Evolutionary conservation across 2,888 invertebrate genomes (phyloP).

Genomic region (Chalcosyrphus nemorum): DNA sequence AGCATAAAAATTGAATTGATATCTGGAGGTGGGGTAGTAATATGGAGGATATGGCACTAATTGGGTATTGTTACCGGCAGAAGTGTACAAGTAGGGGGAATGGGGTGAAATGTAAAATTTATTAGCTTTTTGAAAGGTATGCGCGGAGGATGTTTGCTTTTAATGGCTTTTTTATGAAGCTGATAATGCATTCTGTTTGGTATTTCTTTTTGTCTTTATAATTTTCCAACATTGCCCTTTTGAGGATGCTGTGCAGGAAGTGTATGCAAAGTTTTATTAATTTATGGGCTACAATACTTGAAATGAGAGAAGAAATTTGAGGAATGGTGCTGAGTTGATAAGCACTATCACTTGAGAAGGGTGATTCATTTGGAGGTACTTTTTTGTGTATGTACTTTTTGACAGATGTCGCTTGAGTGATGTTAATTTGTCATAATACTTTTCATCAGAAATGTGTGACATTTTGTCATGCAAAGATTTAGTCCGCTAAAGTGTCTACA

Average conservation of each 20-base stretch:
- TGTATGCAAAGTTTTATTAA: too few relatives aligned
- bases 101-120: neutral
- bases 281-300: too few relatives aligned
- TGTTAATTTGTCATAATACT: too few relatives aligned
- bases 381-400: too few relatives aligned
- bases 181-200: neutral
- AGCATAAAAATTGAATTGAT: neutral
- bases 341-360: too few relatives aligned
- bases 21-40: neutral
- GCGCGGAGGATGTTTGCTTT: neutral
- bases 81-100: neutral
- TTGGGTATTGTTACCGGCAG: neutral
- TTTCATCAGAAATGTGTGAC: too few relatives aligned
- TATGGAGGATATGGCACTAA: neutral
- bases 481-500: too few relatives aligned
- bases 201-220: neutral
- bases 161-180: neutral
- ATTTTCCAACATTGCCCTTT: neutral
- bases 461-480: too few relatives aligned
- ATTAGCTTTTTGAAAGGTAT: neutral
- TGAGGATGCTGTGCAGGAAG: neutral
- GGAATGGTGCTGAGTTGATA: too few relatives aligned
- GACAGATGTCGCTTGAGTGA: too few relatives aligned
- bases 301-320: too few relatives aligned
- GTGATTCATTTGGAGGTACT: too few relatives aligned